Evolutionary conservation across 2,113 vertebrate genomes (phyloP), one percentile per base, ranked within the genome.

Genomic region (Tachuris rubrigastra): DNA sequence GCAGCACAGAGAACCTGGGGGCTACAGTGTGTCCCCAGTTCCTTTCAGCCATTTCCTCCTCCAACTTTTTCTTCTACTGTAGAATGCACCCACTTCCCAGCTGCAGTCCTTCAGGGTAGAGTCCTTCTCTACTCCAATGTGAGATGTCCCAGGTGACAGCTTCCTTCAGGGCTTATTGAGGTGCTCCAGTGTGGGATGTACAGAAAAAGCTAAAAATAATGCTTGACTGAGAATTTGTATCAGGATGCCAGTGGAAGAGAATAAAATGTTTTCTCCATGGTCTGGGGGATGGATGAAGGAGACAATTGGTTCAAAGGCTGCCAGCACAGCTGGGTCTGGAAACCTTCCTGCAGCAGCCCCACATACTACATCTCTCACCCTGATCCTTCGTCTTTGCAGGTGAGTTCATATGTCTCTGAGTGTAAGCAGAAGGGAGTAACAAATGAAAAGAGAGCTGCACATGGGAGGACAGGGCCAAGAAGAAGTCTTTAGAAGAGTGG

Each of bases 351-450:
- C 3, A 7, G 25, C 6, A 44, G 13, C 12, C 12, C 6, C 7
- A 31, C 3, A 44, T 8, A 23, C 33, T 19, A 13, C 22, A 7
- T 24, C 28, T 77, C 27, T 44, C 44, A 25, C 19, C 12, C 35
- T 69, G 10, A 16, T 82, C 25, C n/a, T 85, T 85, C 47, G 46
- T 11, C n/a, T 56, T 72, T 58, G 27, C 31, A 72, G 52, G 15
- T 35, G 7, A 49, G 10, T 37, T 69, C 44, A 35, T 4, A 2
- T 10, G 5, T 14, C 28, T 69, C 0, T 39, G 22, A 46, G 3
- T 18, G 16, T 22, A 41, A 83, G 18, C 21, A 82, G 39, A 49
- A 85, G 14, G 28, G 35, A 50, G 10, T 49, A 56, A 42, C 13
- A 81, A 20, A 21, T 41, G 8, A 33, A 56, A 50, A 56, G 27